These are phyloP conservation scores for Calephelis virginiensis DNA, from an alignment of 1,140 invertebrate species.

Conservation along the genomic window DNA sequence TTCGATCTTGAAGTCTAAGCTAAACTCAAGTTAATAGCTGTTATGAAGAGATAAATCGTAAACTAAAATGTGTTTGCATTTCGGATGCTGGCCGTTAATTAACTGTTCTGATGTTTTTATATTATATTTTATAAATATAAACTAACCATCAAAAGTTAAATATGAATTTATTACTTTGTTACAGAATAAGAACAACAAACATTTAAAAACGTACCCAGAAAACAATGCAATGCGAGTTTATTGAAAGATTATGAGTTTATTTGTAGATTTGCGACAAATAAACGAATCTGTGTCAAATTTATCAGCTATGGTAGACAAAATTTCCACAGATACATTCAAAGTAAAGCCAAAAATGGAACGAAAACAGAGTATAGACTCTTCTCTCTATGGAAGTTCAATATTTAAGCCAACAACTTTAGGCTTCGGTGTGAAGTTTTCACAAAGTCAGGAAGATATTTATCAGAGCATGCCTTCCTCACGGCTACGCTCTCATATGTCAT, in stretches of 20 bases:
- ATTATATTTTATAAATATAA: background rate
- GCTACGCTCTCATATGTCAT: constrained; percentile 66
- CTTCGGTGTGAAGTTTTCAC: constrained; percentile 66
- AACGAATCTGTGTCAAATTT: constrained; percentile 69
- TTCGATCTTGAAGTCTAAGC: too few relatives aligned
- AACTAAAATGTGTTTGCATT: too few relatives aligned
- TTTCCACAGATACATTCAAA: constrained; percentile 56
- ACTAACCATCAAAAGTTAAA: background rate
- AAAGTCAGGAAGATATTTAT: constrained; percentile 67
- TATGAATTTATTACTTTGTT: constrained; percentile 26
- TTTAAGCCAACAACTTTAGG: constrained; percentile 66
- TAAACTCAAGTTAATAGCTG: too few relatives aligned
- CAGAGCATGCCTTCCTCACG: constrained; percentile 63
- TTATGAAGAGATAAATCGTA: too few relatives aligned
- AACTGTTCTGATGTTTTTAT: too few relatives aligned
- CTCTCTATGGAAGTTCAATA: constrained; percentile 48
- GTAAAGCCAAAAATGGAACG: constrained; percentile 43
- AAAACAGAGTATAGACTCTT: constrained; percentile 42
- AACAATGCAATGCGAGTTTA: background rate
- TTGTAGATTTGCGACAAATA: constrained; percentile 70
- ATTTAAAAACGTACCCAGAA: background rate
- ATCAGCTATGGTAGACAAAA: constrained; percentile 72
- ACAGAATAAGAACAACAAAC: constrained; percentile 21
- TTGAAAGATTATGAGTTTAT: constrained; percentile 59
- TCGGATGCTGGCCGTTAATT: too few relatives aligned